These are phyloP conservation scores for Nymphalis c-album DNA, from an alignment of 2,888 invertebrate genomes.

Conservation along the genomic window DNA sequence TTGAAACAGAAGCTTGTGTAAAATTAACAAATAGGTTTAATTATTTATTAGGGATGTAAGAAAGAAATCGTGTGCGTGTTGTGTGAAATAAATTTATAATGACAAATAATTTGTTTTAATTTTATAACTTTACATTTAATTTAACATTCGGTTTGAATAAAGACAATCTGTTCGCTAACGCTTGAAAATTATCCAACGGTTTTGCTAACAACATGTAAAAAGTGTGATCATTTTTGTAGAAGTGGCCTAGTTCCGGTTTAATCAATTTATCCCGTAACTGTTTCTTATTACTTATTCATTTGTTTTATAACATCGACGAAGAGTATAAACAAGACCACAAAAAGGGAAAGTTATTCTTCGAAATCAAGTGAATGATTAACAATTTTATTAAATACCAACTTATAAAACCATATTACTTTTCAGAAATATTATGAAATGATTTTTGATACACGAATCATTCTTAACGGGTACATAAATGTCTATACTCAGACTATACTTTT, in stretches of 20 bases:
- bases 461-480: no score
- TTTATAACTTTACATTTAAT: slow-evolving; percentile 34
- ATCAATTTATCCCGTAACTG: slow-evolving; percentile 32
- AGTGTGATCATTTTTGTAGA: slow-evolving; percentile 48
- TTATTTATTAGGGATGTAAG: slow-evolving; percentile 69
- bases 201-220: slow-evolving; percentile 55
- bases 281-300: slow-evolving; percentile 9
- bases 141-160: slow-evolving; percentile 44
- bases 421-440: no score
- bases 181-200: slow-evolving; percentile 67
- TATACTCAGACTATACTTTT: no score
- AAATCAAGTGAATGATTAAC: no score
- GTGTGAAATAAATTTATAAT: slow-evolving; percentile 66
- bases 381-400: no score
- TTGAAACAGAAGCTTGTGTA: slow-evolving; percentile 82
- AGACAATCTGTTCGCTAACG: slow-evolving; percentile 48
- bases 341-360: no score
- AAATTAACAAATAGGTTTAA: slow-evolving; percentile 78
- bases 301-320: not conserved
- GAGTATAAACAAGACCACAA: no score
- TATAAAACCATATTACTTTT: no score
- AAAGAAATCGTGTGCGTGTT: slow-evolving; percentile 57
- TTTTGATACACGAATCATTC: no score
- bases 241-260: slow-evolving; percentile 41
- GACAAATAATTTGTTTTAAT: slow-evolving; percentile 45